Evolutionary conservation across 1,140 invertebrate species (phyloP).

Genomic region (Zophobas morio): DNA sequence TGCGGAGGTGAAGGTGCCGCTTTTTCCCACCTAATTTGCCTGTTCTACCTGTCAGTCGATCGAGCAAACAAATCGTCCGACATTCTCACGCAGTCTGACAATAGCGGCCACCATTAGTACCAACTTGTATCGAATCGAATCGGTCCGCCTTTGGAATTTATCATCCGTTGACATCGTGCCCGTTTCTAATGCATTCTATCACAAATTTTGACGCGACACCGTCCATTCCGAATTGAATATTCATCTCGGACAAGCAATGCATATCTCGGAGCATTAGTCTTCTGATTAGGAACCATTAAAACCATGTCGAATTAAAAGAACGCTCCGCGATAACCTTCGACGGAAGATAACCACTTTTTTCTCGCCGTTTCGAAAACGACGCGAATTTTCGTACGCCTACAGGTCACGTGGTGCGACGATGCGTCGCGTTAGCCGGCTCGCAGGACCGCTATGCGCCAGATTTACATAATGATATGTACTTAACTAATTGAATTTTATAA

Average conservation of each 20-base stretch:
- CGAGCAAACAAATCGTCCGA: too few species aligned
- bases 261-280: constrained; percentile 48
- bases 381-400: too few species aligned
- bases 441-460: background rate
- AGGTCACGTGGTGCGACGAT: background rate
- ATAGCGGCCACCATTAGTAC: too few species aligned
- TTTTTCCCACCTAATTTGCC: too few species aligned
- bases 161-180: constrained; percentile 19
- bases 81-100: too few species aligned
- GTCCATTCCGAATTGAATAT: constrained; percentile 47
- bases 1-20: too few species aligned
- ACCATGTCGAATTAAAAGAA: constrained; percentile 46
- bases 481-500: constrained; percentile 8
- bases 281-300: constrained; percentile 49
- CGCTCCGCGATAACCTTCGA: constrained; percentile 27
- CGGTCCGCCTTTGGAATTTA: constrained; percentile 25
- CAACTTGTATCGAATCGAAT: background rate
- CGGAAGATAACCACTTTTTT: background rate
- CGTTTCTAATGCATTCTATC: constrained; percentile 43
- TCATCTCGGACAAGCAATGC: constrained; percentile 43
- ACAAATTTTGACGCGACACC: constrained; percentile 44
- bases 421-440: background rate
- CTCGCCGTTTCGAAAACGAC: too few species aligned
- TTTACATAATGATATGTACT: constrained; percentile 9
- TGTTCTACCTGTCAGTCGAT: too few species aligned